Evolutionary conservation across 2,888 invertebrate genomes (phyloP).

Genomic region (Gisinianus flammeolus): DNA sequence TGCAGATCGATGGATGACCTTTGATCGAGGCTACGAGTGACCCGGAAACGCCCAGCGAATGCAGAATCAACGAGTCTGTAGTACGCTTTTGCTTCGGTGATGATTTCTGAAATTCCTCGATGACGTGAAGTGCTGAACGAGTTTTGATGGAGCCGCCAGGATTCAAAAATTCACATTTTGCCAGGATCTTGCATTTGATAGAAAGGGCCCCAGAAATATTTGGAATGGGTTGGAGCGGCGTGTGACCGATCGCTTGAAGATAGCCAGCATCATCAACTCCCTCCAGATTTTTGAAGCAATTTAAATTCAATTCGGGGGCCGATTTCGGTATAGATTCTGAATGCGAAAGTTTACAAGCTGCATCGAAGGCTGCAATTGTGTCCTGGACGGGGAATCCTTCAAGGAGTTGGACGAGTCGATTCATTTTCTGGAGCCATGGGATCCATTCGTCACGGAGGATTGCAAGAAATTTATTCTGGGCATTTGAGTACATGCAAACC

Average conservation of each 20-base stretch:
- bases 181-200: neutral
- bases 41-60: neutral
- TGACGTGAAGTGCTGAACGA: neutral
- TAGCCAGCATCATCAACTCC: no score
- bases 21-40: neutral
- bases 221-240: neutral
- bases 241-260: neutral
- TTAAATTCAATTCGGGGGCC: neutral
- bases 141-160: constrained; percentile 1
- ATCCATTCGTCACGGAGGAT: neutral
- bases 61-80: neutral
- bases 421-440: neutral
- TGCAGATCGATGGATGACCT: constrained; percentile 2
- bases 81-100: neutral
- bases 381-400: neutral
- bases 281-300: neutral
- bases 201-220: neutral
- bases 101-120: neutral
- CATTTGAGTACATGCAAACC: neutral
- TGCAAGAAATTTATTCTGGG: neutral
- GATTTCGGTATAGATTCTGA: neutral
- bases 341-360: neutral
- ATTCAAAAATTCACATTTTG: constrained; percentile 12
- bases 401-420: neutral
- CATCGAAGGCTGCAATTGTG: neutral